Percentiles rank a stretch among this genome's conserved stretches.
Conservation (phyloP, 2,888 invertebrate genomes). For the Glyphotaelius pellucidus region DNA sequence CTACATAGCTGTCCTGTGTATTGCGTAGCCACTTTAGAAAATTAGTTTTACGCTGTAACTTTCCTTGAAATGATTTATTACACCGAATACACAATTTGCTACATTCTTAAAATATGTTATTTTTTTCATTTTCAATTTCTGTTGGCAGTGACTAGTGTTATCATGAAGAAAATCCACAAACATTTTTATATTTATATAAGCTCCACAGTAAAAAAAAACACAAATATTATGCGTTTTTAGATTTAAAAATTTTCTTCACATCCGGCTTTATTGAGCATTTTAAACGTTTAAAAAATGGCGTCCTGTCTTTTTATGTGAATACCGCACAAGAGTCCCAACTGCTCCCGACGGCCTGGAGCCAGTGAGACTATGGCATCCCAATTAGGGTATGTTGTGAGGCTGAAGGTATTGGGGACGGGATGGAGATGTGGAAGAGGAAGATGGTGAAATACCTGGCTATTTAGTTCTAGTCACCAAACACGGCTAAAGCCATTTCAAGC, state of each 20-base stretch:
- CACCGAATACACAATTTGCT: background rate
- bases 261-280: background rate
- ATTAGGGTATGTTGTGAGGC: no score
- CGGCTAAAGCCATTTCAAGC: no score
- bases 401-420: no score
- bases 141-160: background rate
- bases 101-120: background rate
- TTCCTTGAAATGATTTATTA: background rate
- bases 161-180: background rate
- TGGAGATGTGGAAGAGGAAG: no score
- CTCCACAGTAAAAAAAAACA: background rate
- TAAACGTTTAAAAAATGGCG: background rate
- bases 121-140: background rate
- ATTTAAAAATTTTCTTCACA: background rate
- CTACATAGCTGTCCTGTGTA: no score
- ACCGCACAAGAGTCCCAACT: no score
- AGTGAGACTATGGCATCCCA: no score
- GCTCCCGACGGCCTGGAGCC: no score
- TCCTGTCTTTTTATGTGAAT: background rate
- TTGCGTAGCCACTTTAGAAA: background rate
- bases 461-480: no score
- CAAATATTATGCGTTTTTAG: background rate
- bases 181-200: no score
- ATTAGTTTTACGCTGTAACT: background rate
- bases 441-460: no score